Evolutionary conservation across 2,888 invertebrate genomes (phyloP), one percentile per base, ranked within the genome.

Genomic region (Baccha elongata): DNA sequence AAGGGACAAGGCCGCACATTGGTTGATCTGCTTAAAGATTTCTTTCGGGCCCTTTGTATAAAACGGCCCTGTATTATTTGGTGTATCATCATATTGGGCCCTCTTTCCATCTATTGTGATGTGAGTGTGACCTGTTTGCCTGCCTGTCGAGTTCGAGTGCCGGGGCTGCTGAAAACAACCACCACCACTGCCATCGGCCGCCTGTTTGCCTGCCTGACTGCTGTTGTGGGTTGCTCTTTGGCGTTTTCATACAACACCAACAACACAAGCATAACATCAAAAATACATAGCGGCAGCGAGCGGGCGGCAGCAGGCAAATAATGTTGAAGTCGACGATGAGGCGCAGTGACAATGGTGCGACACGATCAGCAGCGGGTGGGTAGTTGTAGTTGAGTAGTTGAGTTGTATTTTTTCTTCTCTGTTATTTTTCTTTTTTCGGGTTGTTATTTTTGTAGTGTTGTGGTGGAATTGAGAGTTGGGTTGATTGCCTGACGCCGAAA

Each of bases 311-410:
- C 13, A 13, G 15, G 32, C 44, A 42, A 19, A 60, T 37, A 48
- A 48, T 72, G 72, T 68, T 83, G 69, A 64, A 26, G 58, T 19
- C 21, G 53, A 55, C 67, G 81, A 83, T 72, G 83, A 76, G 72
- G 83, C 83, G 72, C 78, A 83, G 53, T 76, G 81, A 83, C 83
- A 83, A 83, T 78, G 83, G 78, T 83, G 78, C 68, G 83, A 78
- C 83, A 83, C 78, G 83, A 83, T 83, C 83, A 83, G 64, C 83
- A 83, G 83, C 83, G 83, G 83, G 83, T 83, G 83, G 83, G 83
- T 83, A 75, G 83, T 65, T 50, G 69, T 65, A 53, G 76, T 78
- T 72, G 78, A 83, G 67, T 72, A 76, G 81, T n/a, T 68, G 69
- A 64, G 69, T 75, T 75, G 75, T 55, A 32, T 55, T 40, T 40